Evolutionary conservation across 2,797 vertebrate genomes (phyloP).

Genomic region (Micromesistius poutassou): DNA sequence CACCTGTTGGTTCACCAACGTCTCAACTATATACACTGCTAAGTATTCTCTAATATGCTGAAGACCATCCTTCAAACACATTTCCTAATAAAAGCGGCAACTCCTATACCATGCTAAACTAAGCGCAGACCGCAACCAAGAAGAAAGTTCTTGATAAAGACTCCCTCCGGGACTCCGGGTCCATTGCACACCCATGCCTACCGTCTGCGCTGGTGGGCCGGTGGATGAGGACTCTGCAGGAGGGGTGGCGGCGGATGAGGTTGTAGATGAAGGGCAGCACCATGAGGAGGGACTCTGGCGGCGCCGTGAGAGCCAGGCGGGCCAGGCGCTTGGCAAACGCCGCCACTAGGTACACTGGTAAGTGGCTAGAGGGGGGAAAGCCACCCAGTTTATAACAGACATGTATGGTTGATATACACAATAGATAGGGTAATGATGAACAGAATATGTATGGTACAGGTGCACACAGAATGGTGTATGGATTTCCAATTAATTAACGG

Average conservation of each 20-base stretch:
- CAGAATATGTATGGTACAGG: background rate
- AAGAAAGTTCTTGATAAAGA: background rate
- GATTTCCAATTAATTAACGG: background rate
- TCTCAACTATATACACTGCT: slow-evolving; percentile 1
- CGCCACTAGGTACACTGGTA: slow-evolving; percentile 90
- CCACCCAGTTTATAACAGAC: background rate
- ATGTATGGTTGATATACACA: no score
- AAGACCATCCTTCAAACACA: background rate
- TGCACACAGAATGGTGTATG: background rate
- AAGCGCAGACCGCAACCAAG: background rate
- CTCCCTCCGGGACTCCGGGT: background rate
- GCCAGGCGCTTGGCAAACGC: slow-evolving; percentile 91
- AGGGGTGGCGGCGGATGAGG: slow-evolving; percentile 88
- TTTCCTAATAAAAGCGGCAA: background rate
- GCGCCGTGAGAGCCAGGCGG: slow-evolving; percentile 84
- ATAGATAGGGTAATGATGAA: no score
- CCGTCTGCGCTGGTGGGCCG: slow-evolving; percentile 71
- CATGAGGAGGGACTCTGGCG: slow-evolving; percentile 84
- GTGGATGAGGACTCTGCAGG: slow-evolving; percentile 85
- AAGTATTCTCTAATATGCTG: background rate
- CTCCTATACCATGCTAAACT: background rate
- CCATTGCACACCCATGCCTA: slow-evolving; percentile 25
- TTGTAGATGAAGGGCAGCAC: slow-evolving; percentile 91
- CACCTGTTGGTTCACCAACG: background rate
- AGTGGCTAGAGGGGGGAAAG: slow-evolving; percentile 71